These are phyloP conservation scores for Drosophila navojoa DNA, from an alignment of 1,140 invertebrate species.

Conservation along the genomic window DNA sequence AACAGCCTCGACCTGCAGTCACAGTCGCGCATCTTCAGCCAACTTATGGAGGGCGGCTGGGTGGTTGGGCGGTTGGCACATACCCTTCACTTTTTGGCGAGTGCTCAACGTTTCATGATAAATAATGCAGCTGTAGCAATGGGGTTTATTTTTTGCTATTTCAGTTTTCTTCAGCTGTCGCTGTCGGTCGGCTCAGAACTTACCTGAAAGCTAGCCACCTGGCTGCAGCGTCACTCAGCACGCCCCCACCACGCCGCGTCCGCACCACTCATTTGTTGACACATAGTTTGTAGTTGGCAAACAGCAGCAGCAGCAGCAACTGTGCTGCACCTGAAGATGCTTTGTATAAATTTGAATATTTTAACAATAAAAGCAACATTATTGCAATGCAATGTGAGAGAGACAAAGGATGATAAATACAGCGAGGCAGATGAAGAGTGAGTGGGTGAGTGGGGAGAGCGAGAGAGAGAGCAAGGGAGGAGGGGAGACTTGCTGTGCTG, in stretches of 20 bases:
- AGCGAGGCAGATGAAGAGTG: neutral
- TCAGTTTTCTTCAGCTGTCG: constrained; percentile 72
- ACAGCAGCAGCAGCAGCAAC: constrained; percentile 58
- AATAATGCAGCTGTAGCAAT: constrained; percentile 68
- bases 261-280: constrained; percentile 59
- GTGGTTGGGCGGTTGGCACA: neutral
- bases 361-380: constrained; percentile 51
- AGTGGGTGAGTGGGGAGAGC: neutral
- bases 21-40: constrained; percentile 24
- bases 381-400: constrained; percentile 1
- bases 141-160: neutral
- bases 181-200: constrained; percentile 40
- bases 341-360: constrained; percentile 80
- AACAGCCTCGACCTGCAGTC: constrained; percentile 63
- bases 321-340: constrained; percentile 66
- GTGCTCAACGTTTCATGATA: constrained; percentile 60
- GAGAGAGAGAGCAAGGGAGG: neutral
- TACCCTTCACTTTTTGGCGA: constrained; percentile 46
- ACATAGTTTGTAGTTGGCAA: constrained; percentile 78
- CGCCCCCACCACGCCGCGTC: neutral
- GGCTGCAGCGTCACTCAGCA: neutral
- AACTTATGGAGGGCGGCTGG: constrained; percentile 25
- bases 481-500: no score
- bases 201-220: constrained; percentile 16
- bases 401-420: constrained; percentile 3